phyloP scores from a whole-genome alignment of 2,888 invertebrate genomes.

The Hypomecis atomaria region DNA sequence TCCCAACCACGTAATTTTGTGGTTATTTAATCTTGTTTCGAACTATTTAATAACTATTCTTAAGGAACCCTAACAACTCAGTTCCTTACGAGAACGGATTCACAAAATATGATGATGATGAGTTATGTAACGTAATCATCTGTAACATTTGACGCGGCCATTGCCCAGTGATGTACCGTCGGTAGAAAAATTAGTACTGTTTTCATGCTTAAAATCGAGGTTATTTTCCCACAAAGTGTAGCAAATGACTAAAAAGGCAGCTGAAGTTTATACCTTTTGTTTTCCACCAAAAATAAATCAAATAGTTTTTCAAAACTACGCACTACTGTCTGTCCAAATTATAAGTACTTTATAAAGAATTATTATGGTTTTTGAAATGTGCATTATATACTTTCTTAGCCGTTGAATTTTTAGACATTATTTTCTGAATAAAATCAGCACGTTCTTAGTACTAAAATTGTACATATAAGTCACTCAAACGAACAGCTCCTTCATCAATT shows the following conservation, averaged over 20 bases:
- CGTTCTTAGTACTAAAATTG: no score
- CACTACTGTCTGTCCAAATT: no score
- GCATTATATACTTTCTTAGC: no score
- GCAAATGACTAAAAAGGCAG: neutral
- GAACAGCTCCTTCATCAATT: no score
- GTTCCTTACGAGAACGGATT: conserved; percentile 64
- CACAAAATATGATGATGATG: conserved; percentile 76
- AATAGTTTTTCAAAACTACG: no score
- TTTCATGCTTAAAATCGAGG: neutral
- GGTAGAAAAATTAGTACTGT: conserved; percentile 41
- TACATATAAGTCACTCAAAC: no score
- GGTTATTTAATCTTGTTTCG: conserved; percentile 11
- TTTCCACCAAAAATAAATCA: no score
- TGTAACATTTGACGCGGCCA: conserved; percentile 74
- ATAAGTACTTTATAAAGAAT: no score
- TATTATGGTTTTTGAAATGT: no score
- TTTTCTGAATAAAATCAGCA: no score
- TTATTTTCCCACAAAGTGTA: neutral
- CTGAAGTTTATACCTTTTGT: neutral
- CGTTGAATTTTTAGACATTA: no score
- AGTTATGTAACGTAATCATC: conserved; percentile 80
- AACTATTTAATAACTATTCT: conserved; percentile 43
- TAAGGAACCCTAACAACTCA: conserved; percentile 57
- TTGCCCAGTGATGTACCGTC: conserved; percentile 53
- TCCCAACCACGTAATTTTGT: neutral